Percentiles rank a stretch among this genome's conserved stretches.
Conservation (phyloP, 2,888 invertebrate genomes). For the Leistus spinibarbis region DNA sequence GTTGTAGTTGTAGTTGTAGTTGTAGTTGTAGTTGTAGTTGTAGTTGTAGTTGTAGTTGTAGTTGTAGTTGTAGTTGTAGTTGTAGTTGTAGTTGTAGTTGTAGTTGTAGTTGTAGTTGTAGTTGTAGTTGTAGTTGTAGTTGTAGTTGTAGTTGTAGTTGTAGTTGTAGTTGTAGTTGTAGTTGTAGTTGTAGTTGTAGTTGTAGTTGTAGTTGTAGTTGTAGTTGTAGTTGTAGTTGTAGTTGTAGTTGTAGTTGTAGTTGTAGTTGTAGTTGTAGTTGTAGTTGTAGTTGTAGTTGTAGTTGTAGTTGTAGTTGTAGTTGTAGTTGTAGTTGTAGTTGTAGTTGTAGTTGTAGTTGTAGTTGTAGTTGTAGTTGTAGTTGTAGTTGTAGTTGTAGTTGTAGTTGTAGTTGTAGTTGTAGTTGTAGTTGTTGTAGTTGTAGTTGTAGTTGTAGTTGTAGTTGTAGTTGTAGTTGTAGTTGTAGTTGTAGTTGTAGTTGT, state of each 20-base stretch:
- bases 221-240: not conserved
- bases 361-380: slow-evolving; percentile 13
- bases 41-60: slow-evolving; percentile 21
- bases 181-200: slow-evolving; percentile 4
- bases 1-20: slow-evolving; percentile 28
- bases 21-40: slow-evolving; percentile 26
- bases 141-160: slow-evolving; percentile 4
- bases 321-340: slow-evolving; percentile 13
- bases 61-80: not conserved
- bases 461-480: slow-evolving; percentile 18
- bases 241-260: slow-evolving; percentile 6
- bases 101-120: slow-evolving; percentile 1
- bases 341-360: slow-evolving; percentile 12
- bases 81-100: not conserved
- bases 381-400: not conserved
- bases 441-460: slow-evolving; percentile 16
- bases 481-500: slow-evolving; percentile 19
- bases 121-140: slow-evolving; percentile 5
- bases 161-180: not conserved
- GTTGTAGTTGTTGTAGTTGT: slow-evolving; percentile 5
- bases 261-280: slow-evolving; percentile 14
- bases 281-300: slow-evolving; percentile 5
- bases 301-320: slow-evolving; percentile 2
- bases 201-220: slow-evolving; percentile 1
- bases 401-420: not conserved